These are phyloP conservation scores for Oryzias sinensis DNA, from an alignment of 2,797 vertebrate species.

Conservation along the genomic window DNA sequence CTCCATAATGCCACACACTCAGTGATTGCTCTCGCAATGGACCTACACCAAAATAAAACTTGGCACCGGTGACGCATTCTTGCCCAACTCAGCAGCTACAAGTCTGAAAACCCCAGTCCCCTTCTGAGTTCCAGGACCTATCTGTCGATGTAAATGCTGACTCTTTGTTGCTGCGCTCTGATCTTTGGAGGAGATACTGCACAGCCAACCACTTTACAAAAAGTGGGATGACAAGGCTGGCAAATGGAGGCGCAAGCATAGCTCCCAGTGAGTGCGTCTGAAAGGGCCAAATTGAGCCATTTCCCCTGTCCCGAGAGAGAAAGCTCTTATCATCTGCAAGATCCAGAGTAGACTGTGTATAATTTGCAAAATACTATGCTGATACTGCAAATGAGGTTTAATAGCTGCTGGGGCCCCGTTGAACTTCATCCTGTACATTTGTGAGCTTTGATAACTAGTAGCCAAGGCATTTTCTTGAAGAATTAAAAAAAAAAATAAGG, in stretches of 20 bases:
- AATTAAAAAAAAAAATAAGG: constrained; percentile 17
- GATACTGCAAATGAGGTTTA: constrained; percentile 82
- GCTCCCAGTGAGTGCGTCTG: constrained; percentile 68
- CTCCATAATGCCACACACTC: constrained; percentile 86
- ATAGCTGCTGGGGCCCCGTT: constrained; percentile 76
- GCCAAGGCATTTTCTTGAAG: constrained; percentile 55
- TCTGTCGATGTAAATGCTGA: constrained; percentile 65
- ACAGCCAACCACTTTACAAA: constrained; percentile 47
- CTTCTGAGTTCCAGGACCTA: constrained; percentile 46
- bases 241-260: constrained; percentile 54
- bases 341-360: constrained; percentile 73
- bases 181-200: constrained; percentile 75
- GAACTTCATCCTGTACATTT: constrained; percentile 68
- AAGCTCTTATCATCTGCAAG: constrained; percentile 70
- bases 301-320: constrained; percentile 65
- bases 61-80: constrained; percentile 69
- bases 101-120: constrained; percentile 50
- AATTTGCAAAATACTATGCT: constrained; percentile 78
- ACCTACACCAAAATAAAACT: constrained; percentile 81
- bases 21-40: constrained; percentile 78
- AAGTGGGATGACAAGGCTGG: constrained; percentile 50
- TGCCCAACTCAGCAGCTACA: constrained; percentile 59
- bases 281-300: constrained; percentile 76
- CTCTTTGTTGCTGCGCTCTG: constrained; percentile 71
- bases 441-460: constrained; percentile 67